Base-by-base conservation (phyloP, 1,140 invertebrate genomes). In the Neelides sp. region DNA sequence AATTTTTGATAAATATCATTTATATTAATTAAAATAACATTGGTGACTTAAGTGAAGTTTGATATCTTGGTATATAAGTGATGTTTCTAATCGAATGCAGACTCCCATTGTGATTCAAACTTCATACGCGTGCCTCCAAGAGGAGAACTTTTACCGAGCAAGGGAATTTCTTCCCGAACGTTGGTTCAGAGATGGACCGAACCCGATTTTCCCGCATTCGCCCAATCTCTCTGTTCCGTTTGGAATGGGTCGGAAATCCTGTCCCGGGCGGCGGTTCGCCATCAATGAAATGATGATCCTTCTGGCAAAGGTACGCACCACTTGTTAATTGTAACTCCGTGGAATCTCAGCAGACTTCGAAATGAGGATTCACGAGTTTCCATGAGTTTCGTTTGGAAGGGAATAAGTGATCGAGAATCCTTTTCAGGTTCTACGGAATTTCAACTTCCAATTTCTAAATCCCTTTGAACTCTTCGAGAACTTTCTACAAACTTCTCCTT, bases 51-150 rank as follows among this genome's bases (percentile, higher is more conserved):
- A n/a, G n/a, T n/a, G n/a, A n/a, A n/a, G n/a, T n/a, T n/a, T n/a
- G n/a, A n/a, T n/a, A n/a, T n/a, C n/a, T n/a, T n/a, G n/a, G n/a
- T n/a, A n/a, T n/a, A n/a, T n/a, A n/a, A n/a, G n/a, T n/a, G n/a
- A n/a, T n/a, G 52, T 48, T 57, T 58, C 37, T 58, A 58, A 64
- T 66, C n/a, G n/a, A 44, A 72, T 75, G 0, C 63, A 90, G 81
- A 89, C 82, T 1, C 80, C 89, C 2, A 77, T 95, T 2, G 69
- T 92, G 24, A 79, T 85, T 30, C 85, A 93, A 58, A 89, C 83
- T 1, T 83, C 80, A 68, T 75, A 88, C 13, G 82, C 87, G 1
- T 87, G 85, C 59, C 68, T 78, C 44, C 74, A 79, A 20, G 77
- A 85, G n/a, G 67, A 74, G 35, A 85, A 90, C 66, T 94, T 85